Evolutionary conservation across 2,888 invertebrate genomes (phyloP).

Genomic region (Geotrupes spiniger): DNA sequence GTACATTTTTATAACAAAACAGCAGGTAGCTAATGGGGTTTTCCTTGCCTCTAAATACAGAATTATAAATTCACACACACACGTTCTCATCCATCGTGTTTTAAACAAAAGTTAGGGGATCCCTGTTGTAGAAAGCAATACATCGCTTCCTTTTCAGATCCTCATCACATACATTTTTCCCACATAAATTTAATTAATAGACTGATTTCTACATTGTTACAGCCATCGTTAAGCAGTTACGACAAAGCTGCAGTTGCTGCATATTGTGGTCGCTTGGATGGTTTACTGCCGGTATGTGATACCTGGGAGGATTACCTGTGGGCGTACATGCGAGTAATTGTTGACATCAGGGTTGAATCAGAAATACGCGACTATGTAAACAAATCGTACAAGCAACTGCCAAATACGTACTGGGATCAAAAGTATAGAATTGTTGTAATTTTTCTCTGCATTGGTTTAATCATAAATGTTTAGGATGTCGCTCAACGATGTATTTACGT

Average conservation of each 20-base stretch:
- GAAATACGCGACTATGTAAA: constrained; percentile 64
- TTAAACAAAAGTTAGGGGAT: too few species aligned
- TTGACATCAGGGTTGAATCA: constrained; percentile 82
- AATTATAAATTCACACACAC: too few species aligned
- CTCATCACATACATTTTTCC: too few species aligned
- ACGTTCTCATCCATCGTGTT: too few species aligned
- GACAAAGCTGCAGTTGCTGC: constrained; percentile 71
- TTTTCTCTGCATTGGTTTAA: not conserved
- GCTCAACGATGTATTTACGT: constrained; percentile 66
- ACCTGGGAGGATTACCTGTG: constrained; percentile 90
- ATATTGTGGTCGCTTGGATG: constrained; percentile 78
- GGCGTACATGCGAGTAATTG: constrained; percentile 79
- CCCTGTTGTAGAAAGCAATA: too few species aligned
- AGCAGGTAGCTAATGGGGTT: too few species aligned
- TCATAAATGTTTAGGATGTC: constrained; percentile 55
- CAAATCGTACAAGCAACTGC: constrained; percentile 57
- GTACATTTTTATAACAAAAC: constrained; percentile 26
- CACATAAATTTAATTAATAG: too few species aligned
- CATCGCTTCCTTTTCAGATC: too few species aligned
- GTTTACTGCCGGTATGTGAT: constrained; percentile 72
- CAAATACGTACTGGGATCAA: constrained; percentile 67
- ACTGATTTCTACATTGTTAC: constrained; percentile 26
- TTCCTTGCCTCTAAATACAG: too few species aligned
- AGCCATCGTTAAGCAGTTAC: constrained; percentile 57
- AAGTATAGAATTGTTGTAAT: constrained; percentile 37